Conservation (phyloP, 2,888 invertebrate genomes). For the Aporophyla nigra region DNA sequence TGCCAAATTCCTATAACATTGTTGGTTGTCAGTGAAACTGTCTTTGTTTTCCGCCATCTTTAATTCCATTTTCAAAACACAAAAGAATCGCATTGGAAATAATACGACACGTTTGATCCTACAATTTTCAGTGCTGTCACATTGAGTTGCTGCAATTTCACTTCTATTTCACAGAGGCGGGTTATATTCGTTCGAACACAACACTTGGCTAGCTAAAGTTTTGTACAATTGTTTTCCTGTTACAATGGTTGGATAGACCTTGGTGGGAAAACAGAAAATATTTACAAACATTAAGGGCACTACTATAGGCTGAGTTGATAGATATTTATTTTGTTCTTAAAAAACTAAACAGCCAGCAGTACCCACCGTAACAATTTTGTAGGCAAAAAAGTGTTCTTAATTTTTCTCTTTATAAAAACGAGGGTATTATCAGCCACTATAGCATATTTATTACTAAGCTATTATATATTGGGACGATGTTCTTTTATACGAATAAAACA, state of each 20-base stretch:
- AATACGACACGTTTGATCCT: constrained; percentile 2
- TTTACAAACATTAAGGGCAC: constrained; percentile 12
- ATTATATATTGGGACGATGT: not conserved
- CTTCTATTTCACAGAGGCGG: constrained; percentile 14
- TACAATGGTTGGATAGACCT: not conserved
- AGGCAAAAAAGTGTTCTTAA: not conserved
- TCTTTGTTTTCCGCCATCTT: not conserved
- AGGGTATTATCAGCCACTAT: not conserved
- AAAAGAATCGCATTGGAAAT: not conserved
- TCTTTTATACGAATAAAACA: not conserved
- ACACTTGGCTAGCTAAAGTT: constrained; percentile 27
- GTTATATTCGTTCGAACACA: constrained; percentile 14
- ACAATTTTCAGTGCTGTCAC: constrained; percentile 23
- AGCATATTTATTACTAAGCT: not conserved
- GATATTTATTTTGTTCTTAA: too few species aligned
- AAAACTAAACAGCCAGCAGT: not conserved
- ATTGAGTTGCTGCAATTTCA: constrained; percentile 13
- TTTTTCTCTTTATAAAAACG: not conserved
- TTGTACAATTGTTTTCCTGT: constrained; percentile 33
- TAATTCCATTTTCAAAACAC: not conserved
- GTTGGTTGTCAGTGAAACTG: not conserved
- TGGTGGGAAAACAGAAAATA: not conserved
- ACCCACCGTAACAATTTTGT: too few species aligned
- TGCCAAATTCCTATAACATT: not conserved
- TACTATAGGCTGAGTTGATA: too few species aligned